Evolutionary conservation across 2,888 invertebrate genomes (phyloP).

Genomic region (Gortyna flavago): DNA sequence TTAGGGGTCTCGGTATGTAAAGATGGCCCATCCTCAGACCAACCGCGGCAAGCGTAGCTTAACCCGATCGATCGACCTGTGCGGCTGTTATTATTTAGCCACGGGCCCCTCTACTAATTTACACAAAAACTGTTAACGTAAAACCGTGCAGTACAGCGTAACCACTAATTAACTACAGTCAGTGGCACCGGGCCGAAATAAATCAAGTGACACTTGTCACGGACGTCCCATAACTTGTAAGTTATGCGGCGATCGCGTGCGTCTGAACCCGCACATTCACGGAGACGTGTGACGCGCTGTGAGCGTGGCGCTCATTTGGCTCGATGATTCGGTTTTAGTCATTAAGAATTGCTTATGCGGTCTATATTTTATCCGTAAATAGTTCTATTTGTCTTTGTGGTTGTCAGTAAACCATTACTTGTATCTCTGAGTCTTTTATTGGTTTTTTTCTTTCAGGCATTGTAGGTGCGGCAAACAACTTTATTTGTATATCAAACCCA

Average conservation of each 20-base stretch:
- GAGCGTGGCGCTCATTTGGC: background rate
- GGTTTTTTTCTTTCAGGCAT: background rate
- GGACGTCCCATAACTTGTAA: conserved; percentile 79
- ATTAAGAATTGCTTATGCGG: background rate
- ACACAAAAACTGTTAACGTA: conserved; percentile 20
- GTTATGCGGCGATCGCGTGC: conserved; percentile 78
- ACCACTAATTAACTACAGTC: conserved; percentile 67
- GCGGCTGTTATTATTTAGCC: background rate
- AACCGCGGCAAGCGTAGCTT: background rate
- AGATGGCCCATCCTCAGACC: background rate
- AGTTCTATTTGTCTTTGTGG: background rate
- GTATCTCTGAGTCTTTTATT: background rate
- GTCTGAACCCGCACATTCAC: conserved; percentile 29
- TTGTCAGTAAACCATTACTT: background rate
- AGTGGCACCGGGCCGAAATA: conserved; percentile 68
- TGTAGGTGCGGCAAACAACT: too few relatives aligned
- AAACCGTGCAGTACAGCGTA: conserved; percentile 36
- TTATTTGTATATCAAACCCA: background rate
- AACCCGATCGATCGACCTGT: background rate
- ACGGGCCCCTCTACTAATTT: background rate
- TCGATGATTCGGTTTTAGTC: background rate
- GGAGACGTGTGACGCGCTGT: conserved; percentile 25
- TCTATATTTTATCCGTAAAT: background rate
- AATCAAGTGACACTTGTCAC: conserved; percentile 82
- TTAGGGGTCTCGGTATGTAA: background rate